Evolutionary conservation across 2,888 invertebrate genomes (phyloP), one percentile per base, ranked within the genome.

Genomic region (Temnothorax ravouxi): DNA sequence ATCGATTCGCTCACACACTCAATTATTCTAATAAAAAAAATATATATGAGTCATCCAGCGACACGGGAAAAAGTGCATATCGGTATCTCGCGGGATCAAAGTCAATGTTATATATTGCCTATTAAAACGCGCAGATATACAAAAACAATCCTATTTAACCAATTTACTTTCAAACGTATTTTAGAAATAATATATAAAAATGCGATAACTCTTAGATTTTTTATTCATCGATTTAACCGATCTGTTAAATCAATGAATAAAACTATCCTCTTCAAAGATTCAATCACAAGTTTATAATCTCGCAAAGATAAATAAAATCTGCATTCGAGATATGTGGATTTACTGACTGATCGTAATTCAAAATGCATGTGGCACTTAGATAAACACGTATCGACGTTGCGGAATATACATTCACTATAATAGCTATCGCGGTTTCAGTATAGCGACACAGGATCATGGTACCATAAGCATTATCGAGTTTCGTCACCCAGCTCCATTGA

Each of bases 321-420:
- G 3, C 6, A 44, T 29, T 52, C 2, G 4, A 21, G 11, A 47
- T 34, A 44, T 0, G 25, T 21, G 1, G n/a, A n/a, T 47, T 38
- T 21, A 44, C n/a, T 41, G 6, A 41, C 15, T 44, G 21, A 56
- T 56, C 18, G 21, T 71, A 59, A 80, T 38, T 59, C 8, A 21
- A 79, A 69, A 79, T 59, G 13, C 47, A 56, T 21, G 8, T 44
- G 34, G 11, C 29, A 61, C 59, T 75, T 81, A 71, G 59, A 74
- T 82, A 88, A 88, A 84, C 75, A 44, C 29, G 15, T 59, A 77
- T 88, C 84, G 80, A 84, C 84, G 67, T 83, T 84, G 25, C 44
- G 44, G 75, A 83, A 88, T 87, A 88, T 88, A 77, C 80, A 84
- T 86, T 83, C 75, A 81, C 69, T 77, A 71, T 86, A 84, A 86